These are phyloP conservation scores for Pollenia labialis DNA, from an alignment of 2,888 invertebrate genomes.

Conservation along the genomic window DNA sequence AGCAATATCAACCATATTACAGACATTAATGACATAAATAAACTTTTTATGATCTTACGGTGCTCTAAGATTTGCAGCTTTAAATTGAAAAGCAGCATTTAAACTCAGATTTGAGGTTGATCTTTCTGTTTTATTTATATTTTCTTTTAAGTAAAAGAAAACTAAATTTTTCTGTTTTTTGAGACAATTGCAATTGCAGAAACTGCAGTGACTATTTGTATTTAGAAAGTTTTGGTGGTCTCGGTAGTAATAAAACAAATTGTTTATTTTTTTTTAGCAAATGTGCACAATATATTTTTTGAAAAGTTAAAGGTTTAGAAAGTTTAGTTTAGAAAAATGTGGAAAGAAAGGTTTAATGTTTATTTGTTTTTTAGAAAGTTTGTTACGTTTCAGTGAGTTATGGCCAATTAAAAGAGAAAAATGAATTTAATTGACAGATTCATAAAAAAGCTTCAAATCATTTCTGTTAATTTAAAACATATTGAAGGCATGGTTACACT, in stretches of 20 bases:
- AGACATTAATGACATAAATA: slow-evolving; percentile 5
- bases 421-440: neutral
- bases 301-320: slow-evolving; percentile 53
- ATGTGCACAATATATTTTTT: neutral
- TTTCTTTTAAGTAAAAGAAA: slow-evolving; percentile 15
- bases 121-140: slow-evolving; percentile 1
- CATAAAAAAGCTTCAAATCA: too few species aligned
- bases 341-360: slow-evolving; percentile 5
- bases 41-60: slow-evolving; percentile 29
- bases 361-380: slow-evolving; percentile 36
- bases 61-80: slow-evolving; percentile 17
- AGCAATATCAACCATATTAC: slow-evolving; percentile 20
- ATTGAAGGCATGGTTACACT: too few species aligned
- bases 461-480: too few species aligned
- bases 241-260: slow-evolving; percentile 21
- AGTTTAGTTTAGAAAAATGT: slow-evolving; percentile 1
- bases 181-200: slow-evolving; percentile 19
- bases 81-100: neutral
- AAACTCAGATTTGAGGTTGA: slow-evolving; percentile 6
- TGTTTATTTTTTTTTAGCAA: slow-evolving; percentile 29
- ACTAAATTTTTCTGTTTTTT: slow-evolving; percentile 19
- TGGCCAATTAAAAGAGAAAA: neutral
- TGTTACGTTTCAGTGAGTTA: slow-evolving; percentile 2
- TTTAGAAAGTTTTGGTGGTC: slow-evolving; percentile 58
- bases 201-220: neutral